phyloP scores from a whole-genome alignment of 2,797 vertebrate genomes.

The Premnoplex brunnescens region DNA sequence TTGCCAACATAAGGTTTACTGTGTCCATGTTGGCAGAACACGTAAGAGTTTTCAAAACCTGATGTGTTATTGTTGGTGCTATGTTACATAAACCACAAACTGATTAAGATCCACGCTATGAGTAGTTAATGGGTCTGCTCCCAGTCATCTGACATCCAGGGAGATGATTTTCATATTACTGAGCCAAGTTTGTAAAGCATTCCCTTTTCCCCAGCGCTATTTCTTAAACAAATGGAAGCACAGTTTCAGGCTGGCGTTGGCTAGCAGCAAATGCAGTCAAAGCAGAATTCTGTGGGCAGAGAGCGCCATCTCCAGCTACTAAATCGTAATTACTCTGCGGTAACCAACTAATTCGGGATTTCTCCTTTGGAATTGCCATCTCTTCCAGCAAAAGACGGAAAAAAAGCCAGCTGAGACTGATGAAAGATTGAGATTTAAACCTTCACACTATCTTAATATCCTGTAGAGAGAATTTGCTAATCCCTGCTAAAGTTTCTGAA shows the following conservation, averaged over 20 bases:
- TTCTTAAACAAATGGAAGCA: not conserved
- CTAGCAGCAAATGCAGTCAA: fast-evolving
- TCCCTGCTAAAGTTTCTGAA: not conserved
- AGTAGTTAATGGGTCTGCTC: not conserved
- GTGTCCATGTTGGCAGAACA: not conserved
- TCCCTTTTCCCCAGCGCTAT: fast-evolving
- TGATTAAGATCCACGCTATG: not conserved
- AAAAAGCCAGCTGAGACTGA: not conserved
- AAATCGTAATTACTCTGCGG: not conserved
- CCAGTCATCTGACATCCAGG: not conserved
- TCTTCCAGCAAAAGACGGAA: not conserved
- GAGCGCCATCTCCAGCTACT: constrained; percentile 64
- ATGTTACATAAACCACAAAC: fast-evolving
- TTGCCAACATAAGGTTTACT: not conserved
- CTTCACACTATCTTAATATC: not conserved
- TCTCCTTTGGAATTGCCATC: not conserved
- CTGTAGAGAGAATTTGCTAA: not conserved
- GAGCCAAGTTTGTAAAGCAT: not conserved
- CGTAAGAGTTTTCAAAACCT: not conserved
- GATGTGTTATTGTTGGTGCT: fast-evolving
- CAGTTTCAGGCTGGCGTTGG: not conserved
- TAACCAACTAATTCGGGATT: not conserved
- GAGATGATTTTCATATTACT: not conserved
- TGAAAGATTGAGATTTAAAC: not conserved
- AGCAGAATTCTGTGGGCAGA: not conserved